Evolutionary conservation across 1,140 invertebrate genomes (phyloP), one percentile per base, ranked within the genome.

Genomic region (Temnothorax longispinosus): DNA sequence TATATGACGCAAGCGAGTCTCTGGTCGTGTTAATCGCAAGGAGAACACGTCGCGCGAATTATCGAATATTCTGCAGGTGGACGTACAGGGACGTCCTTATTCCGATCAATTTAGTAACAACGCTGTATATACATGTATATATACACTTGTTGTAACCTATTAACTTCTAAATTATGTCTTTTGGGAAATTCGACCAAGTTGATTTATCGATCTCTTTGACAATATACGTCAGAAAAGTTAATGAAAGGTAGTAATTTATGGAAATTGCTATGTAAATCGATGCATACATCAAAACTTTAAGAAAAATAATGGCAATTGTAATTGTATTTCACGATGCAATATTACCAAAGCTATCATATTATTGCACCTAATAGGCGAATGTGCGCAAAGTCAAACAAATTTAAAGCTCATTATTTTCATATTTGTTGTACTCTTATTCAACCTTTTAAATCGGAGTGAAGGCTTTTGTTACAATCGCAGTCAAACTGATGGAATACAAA

Each of bases 101-200:
- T 47, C 35, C 32, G n/a, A 75, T 84, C 69, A 74, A 84, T 84
- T 74, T 35, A 27, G 11, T 27, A 47, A 47, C 13, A 15, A 82
- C 27, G 7, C 7, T 18, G 8, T 44, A 47, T 10, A 47, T 32
- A 38, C 38, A 38, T 38, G 6, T 38, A 38, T 38, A 6, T 64
- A 18, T 7, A 41, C 18, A 18, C 38, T 44, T 32, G 13, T 71
- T 32, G 54, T 50, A 47, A 60, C 13, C 7, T 47, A 74, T 74
- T 47, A 74, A 84, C 11, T 47, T 75, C 41, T 32, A 60, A 62
- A 84, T 84, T 47, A 50, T 15, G 56, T 75, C 80, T 84, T 74
- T 71, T 50, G 69, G 80, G 54, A 60, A 60, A 84, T 84, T 81
- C 11, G 10, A 21, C 7, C 27, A 38, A 82, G 80, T 35, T 50